phyloP scores from a whole-genome alignment of 2,797 vertebrate species.

The Acanthurus lineatus region DNA sequence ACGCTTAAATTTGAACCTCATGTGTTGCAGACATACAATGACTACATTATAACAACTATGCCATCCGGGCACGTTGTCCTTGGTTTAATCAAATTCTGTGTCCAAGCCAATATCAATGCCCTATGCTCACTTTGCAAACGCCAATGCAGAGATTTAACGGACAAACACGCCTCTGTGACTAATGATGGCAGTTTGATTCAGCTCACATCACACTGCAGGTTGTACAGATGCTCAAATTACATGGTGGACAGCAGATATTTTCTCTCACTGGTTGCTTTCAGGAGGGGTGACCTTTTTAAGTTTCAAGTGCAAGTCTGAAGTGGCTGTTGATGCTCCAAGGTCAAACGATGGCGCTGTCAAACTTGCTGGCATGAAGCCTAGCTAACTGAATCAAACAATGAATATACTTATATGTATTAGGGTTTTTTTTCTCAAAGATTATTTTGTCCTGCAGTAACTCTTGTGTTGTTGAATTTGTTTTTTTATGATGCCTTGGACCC shows the following conservation, averaged over 20 bases:
- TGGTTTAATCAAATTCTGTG: conserved; percentile 50
- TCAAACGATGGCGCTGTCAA: conserved; percentile 49
- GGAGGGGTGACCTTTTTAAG: not conserved
- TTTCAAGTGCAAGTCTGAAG: conserved; percentile 53
- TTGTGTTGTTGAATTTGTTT: too few species aligned
- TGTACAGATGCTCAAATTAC: conserved; percentile 53
- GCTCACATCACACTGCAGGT: conserved; percentile 75
- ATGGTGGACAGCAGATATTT: conserved; percentile 55
- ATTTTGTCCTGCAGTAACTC: not conserved
- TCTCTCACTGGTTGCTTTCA: conserved; percentile 37
- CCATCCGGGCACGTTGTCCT: conserved; percentile 49
- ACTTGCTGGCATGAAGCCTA: conserved; percentile 14
- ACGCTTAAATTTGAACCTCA: not conserved
- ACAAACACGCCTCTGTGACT: conserved; percentile 52
- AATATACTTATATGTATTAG: not conserved
- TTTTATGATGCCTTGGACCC: too few species aligned
- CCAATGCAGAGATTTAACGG: conserved; percentile 50
- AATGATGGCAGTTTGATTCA: conserved; percentile 71
- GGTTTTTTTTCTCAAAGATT: conserved; percentile 11
- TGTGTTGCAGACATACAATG: conserved; percentile 16
- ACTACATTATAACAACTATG: conserved; percentile 11
- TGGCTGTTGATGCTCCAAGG: conserved; percentile 48
- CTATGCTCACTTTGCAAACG: conserved; percentile 34
- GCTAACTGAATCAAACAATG: not conserved
- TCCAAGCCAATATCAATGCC: conserved; percentile 23